phyloP scores from a whole-genome alignment of 2,797 vertebrate species.

The Crax fasciolata region DNA sequence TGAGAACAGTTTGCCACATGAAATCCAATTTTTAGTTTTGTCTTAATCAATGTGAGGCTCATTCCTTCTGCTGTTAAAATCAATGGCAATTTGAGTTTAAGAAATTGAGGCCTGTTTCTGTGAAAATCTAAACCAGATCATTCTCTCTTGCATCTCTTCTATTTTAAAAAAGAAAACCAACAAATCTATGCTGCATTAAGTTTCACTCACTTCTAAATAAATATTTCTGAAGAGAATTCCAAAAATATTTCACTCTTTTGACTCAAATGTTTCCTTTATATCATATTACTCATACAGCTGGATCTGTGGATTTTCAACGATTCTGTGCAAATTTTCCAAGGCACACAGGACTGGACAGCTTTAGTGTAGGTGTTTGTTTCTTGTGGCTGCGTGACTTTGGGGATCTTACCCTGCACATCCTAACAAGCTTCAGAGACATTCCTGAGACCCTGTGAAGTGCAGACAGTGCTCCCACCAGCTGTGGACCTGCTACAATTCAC shows the following conservation, averaged over 20 bases:
- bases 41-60: background rate
- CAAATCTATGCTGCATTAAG: background rate
- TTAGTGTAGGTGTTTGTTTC: background rate
- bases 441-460: background rate
- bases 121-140: background rate
- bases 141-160: background rate
- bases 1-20: background rate
- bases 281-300: background rate
- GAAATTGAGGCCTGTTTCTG: background rate
- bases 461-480: background rate
- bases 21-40: background rate
- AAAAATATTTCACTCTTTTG: background rate
- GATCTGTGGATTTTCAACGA: background rate
- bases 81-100: background rate
- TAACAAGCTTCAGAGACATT: background rate
- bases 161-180: background rate
- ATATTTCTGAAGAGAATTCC: background rate
- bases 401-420: background rate
- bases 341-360: background rate
- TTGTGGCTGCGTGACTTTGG: background rate
- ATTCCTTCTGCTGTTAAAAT: conserved; percentile 19
- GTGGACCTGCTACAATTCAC: background rate
- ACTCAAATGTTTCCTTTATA: background rate
- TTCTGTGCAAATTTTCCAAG: background rate
- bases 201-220: background rate